Evolutionary conservation across 2,888 invertebrate species (phyloP), one percentile per base, ranked within the genome.

Genomic region (Ormyrus pomaceus): DNA sequence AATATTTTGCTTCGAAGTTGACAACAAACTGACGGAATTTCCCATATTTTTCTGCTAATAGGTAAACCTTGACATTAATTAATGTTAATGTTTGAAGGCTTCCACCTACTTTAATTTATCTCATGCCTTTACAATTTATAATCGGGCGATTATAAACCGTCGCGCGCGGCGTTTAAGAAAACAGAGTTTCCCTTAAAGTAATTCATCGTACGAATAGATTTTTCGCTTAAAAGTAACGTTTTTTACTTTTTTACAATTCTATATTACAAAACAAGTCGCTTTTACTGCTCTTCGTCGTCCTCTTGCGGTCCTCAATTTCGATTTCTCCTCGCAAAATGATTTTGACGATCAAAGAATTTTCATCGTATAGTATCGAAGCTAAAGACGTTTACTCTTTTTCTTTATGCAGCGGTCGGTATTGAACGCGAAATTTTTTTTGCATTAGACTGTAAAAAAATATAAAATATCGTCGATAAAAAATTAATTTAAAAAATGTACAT

Each of bases 241-340:
- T 59, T 34, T 11, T 48, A 51, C 13, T 53, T 77, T 77, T 81
- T 73, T 80, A 81, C 80, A 81, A 77, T 70, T 70, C 77, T 81
- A 81, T 81, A 73, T 72, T 77, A 81, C 80, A 81, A 74, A 80
- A 70, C 56, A 56, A 70, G 59, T 55, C 69, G 71, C 76, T 71
- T 70, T 48, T 55, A 19, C 51, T 62, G 55, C 50, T 58, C 7
- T 65, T 19, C 45, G 34, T 58, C 19, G 48, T 10, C 50, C 46
- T n/a, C 9, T 46, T 46, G 65, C 34, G 58, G 10, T 11, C 46
- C 53, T 19, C 11, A 48, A 64, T 55, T 64, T 46, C 8, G 11
- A 51, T 46, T 51, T 55, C 34, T 51, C 62, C 45, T 51, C 10
- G 11, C 34, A 71, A 61, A 13, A 51, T 51, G 13, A 34, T 61